Evolutionary conservation across 2,888 invertebrate species (phyloP).

Genomic region (Cynaeus angustus): DNA sequence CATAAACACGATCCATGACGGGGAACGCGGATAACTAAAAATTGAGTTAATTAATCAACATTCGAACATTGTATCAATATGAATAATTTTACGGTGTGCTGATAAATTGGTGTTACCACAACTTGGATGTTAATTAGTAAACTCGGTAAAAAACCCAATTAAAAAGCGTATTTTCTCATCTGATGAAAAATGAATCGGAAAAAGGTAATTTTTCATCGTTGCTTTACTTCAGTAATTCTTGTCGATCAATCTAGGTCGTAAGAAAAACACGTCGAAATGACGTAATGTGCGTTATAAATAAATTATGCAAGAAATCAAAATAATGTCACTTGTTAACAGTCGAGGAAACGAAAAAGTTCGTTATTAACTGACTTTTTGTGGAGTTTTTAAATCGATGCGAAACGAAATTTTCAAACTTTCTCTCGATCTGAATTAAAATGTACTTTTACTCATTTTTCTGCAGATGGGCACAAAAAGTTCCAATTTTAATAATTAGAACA

Average conservation of each 20-base stretch:
- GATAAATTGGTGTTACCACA: neutral
- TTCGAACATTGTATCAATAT: neutral
- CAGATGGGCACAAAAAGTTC: neutral
- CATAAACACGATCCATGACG: neutral
- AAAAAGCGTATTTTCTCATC: neutral
- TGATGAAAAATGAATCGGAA: neutral
- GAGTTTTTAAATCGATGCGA: neutral
- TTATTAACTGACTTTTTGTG: neutral
- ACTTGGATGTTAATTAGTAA: neutral
- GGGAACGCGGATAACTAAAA: neutral
- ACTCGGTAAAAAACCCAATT: neutral
- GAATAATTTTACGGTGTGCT: neutral
- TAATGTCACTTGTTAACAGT: slow-evolving; percentile 3
- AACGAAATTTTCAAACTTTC: slow-evolving; percentile 4
- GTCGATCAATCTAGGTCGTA: slow-evolving; percentile 12
- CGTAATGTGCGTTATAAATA: slow-evolving; percentile 10
- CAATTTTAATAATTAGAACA: neutral
- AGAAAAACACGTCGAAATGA: slow-evolving; percentile 6
- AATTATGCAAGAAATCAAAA: slow-evolving; percentile 23
- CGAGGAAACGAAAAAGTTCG: neutral
- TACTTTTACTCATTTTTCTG: neutral
- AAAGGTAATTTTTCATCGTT: neutral
- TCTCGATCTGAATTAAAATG: neutral
- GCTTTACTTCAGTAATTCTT: neutral
- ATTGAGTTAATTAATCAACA: neutral